Evolutionary conservation across 2,888 invertebrate species (phyloP), one percentile per base, ranked within the genome.

Genomic region (Apodemia duryi): DNA sequence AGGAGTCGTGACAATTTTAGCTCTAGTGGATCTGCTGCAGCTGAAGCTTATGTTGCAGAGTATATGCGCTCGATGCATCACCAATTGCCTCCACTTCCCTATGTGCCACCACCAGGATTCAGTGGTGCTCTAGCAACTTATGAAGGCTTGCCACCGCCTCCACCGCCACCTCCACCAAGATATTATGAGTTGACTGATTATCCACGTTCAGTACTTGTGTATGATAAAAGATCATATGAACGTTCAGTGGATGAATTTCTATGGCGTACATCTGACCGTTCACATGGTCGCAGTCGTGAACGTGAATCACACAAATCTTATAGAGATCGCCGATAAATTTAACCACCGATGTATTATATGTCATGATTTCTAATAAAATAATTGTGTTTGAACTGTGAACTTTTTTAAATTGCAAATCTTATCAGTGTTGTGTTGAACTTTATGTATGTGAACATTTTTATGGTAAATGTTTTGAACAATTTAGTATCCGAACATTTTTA

Each of bases 1-100:
- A 88, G 93, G 69, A 84, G 85, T 60, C 88, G 90, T 65, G 91
- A 91, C 38, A 74, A 74, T n/a, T 92, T 91, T 71, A 82, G 76
- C 60, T 83, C 81, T 65, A 82, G 84, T 67, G 83, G 88, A 28
- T 84, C 93, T 41, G 93, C 94, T 65, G 94, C 95, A 28, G 96
- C 96, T n/a, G 96, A 97, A 79, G 96, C 96, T 1, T 97, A 96
- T 83, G 96, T 97, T 41, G 97, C 96, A 13, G 97, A 97, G 80
- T 97, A 97, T 78, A 97, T 97, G 95, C 93, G 97, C 46, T 96
- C 95, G 41, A 96, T 97, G 96, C 96, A 96, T 78, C 96, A 96
- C 75, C 96, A 96, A 78, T 84, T 97, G 75, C 96, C 97, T 62
- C 97, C 97, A 52, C 88, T 97, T 80, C 97, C 97, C 35, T 97